Conservation (phyloP, 2,113 vertebrate genomes). For the Glaucomys volans region DNA sequence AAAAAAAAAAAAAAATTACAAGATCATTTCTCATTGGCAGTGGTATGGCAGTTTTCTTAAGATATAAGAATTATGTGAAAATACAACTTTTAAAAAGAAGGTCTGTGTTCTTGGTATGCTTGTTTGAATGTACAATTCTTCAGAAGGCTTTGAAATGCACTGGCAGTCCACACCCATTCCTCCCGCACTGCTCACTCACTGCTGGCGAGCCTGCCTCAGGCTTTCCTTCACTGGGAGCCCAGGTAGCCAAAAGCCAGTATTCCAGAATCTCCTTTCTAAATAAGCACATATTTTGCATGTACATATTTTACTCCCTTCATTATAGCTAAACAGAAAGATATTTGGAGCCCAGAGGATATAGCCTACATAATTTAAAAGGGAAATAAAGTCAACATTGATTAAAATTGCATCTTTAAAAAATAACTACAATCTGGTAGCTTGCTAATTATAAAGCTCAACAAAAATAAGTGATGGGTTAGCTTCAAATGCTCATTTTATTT, state of each 20-base stretch:
- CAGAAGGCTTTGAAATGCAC: background rate
- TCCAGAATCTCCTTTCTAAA: constrained; percentile 49
- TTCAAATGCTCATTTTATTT: constrained; percentile 60
- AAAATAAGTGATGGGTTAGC: constrained; percentile 42
- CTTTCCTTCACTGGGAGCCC: background rate
- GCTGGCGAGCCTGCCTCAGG: background rate
- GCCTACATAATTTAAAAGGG: constrained; percentile 70
- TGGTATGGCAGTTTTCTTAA: background rate
- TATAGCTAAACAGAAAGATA: constrained; percentile 49
- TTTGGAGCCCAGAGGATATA: constrained; percentile 55
- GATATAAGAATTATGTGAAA: background rate
- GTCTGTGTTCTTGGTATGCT: background rate
- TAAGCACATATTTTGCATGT: constrained; percentile 40
- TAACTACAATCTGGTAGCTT: constrained; percentile 46
- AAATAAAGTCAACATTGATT: constrained; percentile 63
- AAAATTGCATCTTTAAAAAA: constrained; percentile 70
- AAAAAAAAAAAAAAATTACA: too few species aligned
- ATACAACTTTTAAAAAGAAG: background rate
- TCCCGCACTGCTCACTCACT: background rate
- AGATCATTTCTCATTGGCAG: background rate
- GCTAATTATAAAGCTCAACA: constrained; percentile 52
- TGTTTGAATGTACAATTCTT: background rate
- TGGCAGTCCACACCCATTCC: background rate
- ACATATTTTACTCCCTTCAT: constrained; percentile 23
- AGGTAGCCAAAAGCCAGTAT: constrained; percentile 12